These are phyloP conservation scores for Corythornis vintsioides DNA, from an alignment of 2,113 vertebrate genomes.

Conservation along the genomic window DNA sequence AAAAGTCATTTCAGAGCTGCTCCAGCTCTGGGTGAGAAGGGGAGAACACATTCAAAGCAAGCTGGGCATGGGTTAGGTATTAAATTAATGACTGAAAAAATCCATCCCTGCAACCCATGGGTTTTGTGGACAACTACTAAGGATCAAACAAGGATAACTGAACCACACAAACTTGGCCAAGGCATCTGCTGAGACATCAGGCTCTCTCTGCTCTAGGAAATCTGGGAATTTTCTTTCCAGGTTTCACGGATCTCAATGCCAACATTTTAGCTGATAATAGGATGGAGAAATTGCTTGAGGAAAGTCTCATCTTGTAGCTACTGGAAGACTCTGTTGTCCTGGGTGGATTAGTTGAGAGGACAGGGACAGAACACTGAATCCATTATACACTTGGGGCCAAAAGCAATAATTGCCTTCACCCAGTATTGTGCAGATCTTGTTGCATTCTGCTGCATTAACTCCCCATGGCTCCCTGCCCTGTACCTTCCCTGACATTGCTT, in stretches of 20 bases:
- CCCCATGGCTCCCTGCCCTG: slow-evolving; percentile 44
- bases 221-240: background rate
- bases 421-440: slow-evolving; percentile 31
- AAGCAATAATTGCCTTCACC: slow-evolving; percentile 62
- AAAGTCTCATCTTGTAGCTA: background rate
- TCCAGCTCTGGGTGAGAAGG: background rate
- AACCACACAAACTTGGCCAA: background rate
- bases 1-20: background rate
- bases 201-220: background rate
- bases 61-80: background rate
- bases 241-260: background rate
- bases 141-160: background rate
- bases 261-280: slow-evolving; percentile 6
- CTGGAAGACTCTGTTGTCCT: slow-evolving; percentile 18
- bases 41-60: background rate
- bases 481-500: slow-evolving; percentile 66
- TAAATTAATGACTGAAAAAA: background rate
- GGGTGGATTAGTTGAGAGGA: slow-evolving; percentile 16
- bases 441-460: slow-evolving; percentile 61
- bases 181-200: background rate
- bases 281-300: background rate
- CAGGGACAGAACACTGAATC: slow-evolving; percentile 9
- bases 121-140: background rate
- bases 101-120: background rate
- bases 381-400: slow-evolving; percentile 38